Conservation (phyloP, 2,113 vertebrate genomes). For the Setophaga petechia region DNA sequence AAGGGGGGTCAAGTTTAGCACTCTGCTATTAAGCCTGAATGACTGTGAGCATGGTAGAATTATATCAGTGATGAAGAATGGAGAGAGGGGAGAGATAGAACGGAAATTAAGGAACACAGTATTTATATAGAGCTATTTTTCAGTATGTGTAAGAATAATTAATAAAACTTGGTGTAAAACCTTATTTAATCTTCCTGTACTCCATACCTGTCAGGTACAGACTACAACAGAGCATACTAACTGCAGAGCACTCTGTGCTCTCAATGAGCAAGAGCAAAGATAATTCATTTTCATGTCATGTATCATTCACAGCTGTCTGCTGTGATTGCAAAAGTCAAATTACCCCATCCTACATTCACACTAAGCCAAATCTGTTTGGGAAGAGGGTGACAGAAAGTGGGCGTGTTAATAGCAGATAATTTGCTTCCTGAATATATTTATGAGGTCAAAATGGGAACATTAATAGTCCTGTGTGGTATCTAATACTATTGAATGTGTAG, state of each 20-base stretch:
- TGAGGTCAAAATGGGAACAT: constrained; percentile 27
- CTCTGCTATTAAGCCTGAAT: background rate
- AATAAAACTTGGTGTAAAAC: background rate
- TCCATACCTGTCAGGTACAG: background rate
- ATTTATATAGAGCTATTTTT: background rate
- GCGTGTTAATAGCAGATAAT: constrained; percentile 50
- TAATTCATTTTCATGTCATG: constrained; percentile 52
- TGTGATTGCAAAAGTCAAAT: constrained; percentile 51
- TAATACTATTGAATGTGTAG: background rate
- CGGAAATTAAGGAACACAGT: background rate
- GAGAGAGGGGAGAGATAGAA: background rate
- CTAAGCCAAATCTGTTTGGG: constrained; percentile 50
- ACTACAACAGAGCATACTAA: background rate
- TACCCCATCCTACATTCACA: constrained; percentile 32
- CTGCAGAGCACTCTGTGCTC: background rate
- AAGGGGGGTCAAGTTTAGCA: background rate
- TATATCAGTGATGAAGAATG: background rate
- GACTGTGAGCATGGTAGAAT: background rate
- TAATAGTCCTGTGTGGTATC: background rate
- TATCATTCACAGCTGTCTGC: constrained; percentile 51
- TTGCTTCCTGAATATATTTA: constrained; percentile 30
- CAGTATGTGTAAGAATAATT: background rate
- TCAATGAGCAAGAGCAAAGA: background rate
- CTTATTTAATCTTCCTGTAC: background rate
- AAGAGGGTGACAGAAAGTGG: background rate